These are phyloP conservation scores for Margarornis squamiger DNA, from an alignment of 2,797 vertebrate genomes.

Conservation along the genomic window DNA sequence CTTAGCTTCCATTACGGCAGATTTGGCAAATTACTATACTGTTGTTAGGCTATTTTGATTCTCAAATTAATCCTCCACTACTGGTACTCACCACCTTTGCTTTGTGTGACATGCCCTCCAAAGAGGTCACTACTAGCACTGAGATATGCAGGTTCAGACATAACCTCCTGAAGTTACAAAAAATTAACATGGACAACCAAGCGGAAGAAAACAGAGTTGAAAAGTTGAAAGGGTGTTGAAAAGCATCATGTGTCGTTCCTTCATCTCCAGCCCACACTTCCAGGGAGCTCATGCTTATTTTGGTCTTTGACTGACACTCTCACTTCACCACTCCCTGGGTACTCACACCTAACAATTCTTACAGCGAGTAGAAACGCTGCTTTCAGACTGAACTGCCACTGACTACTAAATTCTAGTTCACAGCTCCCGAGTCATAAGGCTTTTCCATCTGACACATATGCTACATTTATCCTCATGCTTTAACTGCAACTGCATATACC, in stretches of 20 bases:
- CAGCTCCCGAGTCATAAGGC: not conserved
- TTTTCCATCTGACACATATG: not conserved
- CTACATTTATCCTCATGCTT: not conserved
- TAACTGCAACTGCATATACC: not conserved
- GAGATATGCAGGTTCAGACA: not conserved
- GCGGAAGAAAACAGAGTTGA: not conserved
- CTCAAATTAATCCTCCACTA: not conserved
- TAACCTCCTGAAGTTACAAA: not conserved
- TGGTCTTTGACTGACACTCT: not conserved
- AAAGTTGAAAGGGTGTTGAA: not conserved
- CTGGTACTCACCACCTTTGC: not conserved
- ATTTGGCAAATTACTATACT: not conserved
- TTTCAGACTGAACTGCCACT: not conserved
- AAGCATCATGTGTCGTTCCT: not conserved
- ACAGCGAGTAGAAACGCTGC: fast-evolving
- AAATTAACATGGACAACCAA: not conserved
- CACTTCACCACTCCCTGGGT: not conserved
- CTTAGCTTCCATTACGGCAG: not conserved
- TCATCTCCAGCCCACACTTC: not conserved
- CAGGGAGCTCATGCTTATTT: not conserved
- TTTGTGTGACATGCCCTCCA: not conserved
- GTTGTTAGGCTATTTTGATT: not conserved
- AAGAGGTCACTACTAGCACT: not conserved
- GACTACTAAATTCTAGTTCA: not conserved
- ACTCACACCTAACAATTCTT: not conserved